phyloP scores from a whole-genome alignment of 1,140 invertebrate genomes.

The Halesus radiatus region DNA sequence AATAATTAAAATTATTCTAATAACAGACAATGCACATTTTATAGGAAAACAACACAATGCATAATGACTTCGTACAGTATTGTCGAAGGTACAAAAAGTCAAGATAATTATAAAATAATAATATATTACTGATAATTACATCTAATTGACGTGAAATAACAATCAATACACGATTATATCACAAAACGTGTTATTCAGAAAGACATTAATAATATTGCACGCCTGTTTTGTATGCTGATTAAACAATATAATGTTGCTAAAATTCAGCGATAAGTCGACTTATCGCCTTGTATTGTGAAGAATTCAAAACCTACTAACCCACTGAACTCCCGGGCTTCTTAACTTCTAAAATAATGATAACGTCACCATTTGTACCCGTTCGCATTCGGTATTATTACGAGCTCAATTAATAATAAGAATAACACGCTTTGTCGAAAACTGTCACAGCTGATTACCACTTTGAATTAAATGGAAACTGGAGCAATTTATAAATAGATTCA shows the following conservation, averaged over 20 bases:
- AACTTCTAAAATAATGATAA: slow-evolving; percentile 28
- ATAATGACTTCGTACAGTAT: too few relatives aligned
- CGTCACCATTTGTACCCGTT: not conserved
- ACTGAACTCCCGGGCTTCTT: slow-evolving; percentile 20
- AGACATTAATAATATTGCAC: not conserved
- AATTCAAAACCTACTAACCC: slow-evolving; percentile 31
- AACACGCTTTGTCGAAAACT: slow-evolving; percentile 14
- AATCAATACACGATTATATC: not conserved
- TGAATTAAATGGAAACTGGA: not conserved
- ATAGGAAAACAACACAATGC: too few relatives aligned
- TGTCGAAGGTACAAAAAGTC: too few relatives aligned
- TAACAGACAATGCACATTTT: too few relatives aligned
- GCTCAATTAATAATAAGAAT: too few relatives aligned
- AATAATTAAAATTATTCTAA: too few relatives aligned
- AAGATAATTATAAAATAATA: too few relatives aligned
- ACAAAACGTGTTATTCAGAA: not conserved
- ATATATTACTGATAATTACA: not conserved
- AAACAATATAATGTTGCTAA: slow-evolving; percentile 12
- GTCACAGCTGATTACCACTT: not conserved
- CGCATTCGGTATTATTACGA: not conserved
- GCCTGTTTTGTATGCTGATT: not conserved
- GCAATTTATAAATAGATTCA: not conserved
- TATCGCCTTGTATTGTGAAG: not conserved
- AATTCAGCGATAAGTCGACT: not conserved
- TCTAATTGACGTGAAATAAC: not conserved